Percentiles rank a stretch among this genome's conserved stretches.
Evolutionary conservation across 37 sponge, comb jelly and placozoan genomes (phyloP).

Genomic region (Theonella swinhoei): DNA sequence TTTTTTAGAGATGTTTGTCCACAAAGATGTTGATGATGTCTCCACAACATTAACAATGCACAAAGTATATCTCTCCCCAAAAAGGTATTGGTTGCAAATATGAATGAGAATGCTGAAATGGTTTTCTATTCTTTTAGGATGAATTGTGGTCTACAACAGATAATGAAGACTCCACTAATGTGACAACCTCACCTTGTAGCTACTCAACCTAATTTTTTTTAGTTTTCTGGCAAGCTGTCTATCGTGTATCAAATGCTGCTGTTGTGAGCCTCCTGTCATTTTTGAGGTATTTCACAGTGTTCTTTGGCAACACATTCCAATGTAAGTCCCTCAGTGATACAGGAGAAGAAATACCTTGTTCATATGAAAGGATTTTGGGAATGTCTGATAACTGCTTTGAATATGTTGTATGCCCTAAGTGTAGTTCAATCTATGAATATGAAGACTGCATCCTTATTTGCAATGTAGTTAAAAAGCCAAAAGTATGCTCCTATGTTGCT

Average conservation of each 20-base stretch:
- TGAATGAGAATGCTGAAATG: no score
- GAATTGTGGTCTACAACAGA: background rate
- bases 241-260: constrained; percentile 43
- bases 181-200: background rate
- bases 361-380: background rate
- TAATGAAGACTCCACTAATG: background rate
- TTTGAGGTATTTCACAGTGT: constrained; percentile 22
- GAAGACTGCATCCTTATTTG: constrained; percentile 28
- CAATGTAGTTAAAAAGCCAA: constrained; percentile 17
- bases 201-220: background rate
- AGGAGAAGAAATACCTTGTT: background rate
- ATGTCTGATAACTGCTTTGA: constrained; percentile 12
- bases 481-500: constrained; percentile 36
- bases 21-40: no score
- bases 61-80: no score
- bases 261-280: constrained; percentile 13
- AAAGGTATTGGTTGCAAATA: no score
- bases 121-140: no score
- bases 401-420: constrained; percentile 66
- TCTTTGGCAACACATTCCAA: constrained; percentile 30
- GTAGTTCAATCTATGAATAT: constrained; percentile 50
- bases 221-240: constrained; percentile 52
- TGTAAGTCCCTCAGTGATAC: constrained; percentile 6
- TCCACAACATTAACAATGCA: no score
- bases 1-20: no score